A percentile compares a stretch with the other conserved stretches of the same genome.
Conservation (phyloP, 2,797 vertebrate species). For the Mergus octosetaceus region DNA sequence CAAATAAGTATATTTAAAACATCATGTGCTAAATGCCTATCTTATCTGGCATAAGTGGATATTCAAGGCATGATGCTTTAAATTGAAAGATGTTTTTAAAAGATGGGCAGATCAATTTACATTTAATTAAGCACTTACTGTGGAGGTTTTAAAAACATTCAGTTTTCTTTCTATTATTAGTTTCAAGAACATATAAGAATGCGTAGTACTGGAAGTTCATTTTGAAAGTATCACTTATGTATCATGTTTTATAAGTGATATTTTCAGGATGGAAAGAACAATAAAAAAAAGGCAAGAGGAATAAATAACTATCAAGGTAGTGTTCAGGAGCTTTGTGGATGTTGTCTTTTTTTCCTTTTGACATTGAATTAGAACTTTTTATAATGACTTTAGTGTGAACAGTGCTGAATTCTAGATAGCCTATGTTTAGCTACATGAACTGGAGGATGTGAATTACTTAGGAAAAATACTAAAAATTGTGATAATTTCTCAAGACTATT, state of each 20-base stretch:
- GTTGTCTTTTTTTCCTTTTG: neutral
- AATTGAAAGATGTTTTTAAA: neutral
- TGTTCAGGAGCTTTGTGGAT: neutral
- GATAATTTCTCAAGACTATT: neutral
- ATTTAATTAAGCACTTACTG: conserved; percentile 1
- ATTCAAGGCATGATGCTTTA: neutral
- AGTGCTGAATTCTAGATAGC: neutral
- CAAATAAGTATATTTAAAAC: neutral
- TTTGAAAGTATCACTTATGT: neutral
- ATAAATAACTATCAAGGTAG: neutral
- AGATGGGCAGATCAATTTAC: neutral
- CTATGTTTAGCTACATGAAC: neutral
- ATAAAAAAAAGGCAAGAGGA: neutral
- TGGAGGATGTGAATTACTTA: neutral
- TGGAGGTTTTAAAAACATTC: neutral
- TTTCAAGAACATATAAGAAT: neutral
- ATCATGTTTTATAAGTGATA: neutral
- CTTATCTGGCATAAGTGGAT: neutral
- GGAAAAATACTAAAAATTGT: neutral
- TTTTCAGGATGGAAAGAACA: too few relatives aligned
- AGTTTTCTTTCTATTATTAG: neutral
- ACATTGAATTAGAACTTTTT: neutral
- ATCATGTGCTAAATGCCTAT: neutral
- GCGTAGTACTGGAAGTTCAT: neutral
- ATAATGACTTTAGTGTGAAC: neutral